Percentiles rank a stretch among this genome's conserved stretches.
These are phyloP conservation scores for Epirrhoe alternata DNA, from an alignment of 2,888 invertebrate genomes.

Conservation along the genomic window DNA sequence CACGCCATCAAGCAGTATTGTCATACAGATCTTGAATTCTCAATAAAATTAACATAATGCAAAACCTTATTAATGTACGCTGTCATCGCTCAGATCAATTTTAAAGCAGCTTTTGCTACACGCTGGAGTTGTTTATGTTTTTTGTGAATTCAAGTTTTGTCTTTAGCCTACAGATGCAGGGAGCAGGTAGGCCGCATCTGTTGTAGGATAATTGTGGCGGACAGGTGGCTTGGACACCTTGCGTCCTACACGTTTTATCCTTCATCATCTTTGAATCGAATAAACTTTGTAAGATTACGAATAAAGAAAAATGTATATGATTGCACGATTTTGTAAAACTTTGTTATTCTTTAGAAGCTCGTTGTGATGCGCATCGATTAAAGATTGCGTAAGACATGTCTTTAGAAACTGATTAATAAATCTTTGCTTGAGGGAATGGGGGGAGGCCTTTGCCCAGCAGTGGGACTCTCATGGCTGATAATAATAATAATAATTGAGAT, in stretches of 20 bases:
- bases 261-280: slow-evolving; percentile 7
- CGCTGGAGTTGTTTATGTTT: slow-evolving; percentile 56
- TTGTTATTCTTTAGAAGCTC: not conserved
- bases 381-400: too few relatives aligned
- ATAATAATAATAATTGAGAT: too few relatives aligned
- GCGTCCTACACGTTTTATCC: slow-evolving; percentile 54
- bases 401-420: too few relatives aligned
- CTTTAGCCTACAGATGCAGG: slow-evolving; percentile 43
- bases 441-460: too few relatives aligned
- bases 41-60: not conserved
- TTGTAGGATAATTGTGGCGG: slow-evolving; percentile 74
- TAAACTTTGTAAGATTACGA: slow-evolving; percentile 2
- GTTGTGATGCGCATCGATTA: too few relatives aligned
- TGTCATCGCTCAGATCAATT: slow-evolving; percentile 9
- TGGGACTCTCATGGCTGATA: too few relatives aligned
- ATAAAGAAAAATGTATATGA: not conserved
- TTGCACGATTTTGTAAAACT: not conserved
- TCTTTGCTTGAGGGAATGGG: too few relatives aligned
- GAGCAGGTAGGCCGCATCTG: slow-evolving; percentile 79
- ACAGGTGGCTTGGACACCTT: slow-evolving; percentile 81
- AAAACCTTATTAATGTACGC: not conserved
- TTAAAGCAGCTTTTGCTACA: slow-evolving; percentile 10
- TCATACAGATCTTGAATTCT: not conserved
- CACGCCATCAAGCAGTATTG: not conserved
- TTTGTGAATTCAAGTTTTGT: slow-evolving; percentile 50